These are phyloP conservation scores for Thereva nobilitata DNA, from an alignment of 2,888 invertebrate genomes.

Conservation along the genomic window DNA sequence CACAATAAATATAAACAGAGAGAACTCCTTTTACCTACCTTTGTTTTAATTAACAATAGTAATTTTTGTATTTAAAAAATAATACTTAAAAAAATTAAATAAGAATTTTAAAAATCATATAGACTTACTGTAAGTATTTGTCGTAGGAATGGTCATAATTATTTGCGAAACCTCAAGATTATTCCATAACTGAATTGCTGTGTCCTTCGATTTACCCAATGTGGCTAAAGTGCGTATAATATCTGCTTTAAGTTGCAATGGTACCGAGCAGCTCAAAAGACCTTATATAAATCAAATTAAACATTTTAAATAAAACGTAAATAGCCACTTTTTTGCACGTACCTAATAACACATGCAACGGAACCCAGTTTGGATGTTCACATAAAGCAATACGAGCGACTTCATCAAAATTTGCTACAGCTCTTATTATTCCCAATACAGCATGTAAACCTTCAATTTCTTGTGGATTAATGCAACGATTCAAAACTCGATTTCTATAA, in stretches of 20 bases:
- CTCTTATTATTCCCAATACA: constrained; percentile 76
- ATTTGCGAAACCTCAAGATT: constrained; percentile 82
- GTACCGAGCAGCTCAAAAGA: constrained; percentile 83
- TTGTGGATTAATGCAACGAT: constrained; percentile 72
- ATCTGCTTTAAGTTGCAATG: constrained; percentile 82
- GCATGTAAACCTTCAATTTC: constrained; percentile 85
- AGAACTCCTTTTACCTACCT: no score
- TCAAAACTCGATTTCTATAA: constrained; percentile 62
- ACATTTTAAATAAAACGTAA: constrained; percentile 73
- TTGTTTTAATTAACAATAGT: no score
- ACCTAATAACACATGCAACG: constrained; percentile 77
- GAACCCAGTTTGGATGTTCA: constrained; percentile 88
- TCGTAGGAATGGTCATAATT: constrained; percentile 68
- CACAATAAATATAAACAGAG: no score
- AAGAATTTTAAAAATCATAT: neutral
- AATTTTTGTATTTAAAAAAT: no score
- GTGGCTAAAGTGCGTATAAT: constrained; percentile 78
- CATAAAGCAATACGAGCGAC: constrained; percentile 79
- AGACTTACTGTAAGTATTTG: constrained; percentile 61
- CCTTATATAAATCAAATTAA: constrained; percentile 57
- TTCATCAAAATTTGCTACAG: constrained; percentile 79
- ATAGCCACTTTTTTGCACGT: constrained; percentile 71
- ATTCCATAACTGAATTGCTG: constrained; percentile 83
- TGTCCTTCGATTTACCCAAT: constrained; percentile 75
- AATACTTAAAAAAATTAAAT: no score